phyloP scores from a whole-genome alignment of 2,888 invertebrate species.

The Acrobasis consociella region DNA sequence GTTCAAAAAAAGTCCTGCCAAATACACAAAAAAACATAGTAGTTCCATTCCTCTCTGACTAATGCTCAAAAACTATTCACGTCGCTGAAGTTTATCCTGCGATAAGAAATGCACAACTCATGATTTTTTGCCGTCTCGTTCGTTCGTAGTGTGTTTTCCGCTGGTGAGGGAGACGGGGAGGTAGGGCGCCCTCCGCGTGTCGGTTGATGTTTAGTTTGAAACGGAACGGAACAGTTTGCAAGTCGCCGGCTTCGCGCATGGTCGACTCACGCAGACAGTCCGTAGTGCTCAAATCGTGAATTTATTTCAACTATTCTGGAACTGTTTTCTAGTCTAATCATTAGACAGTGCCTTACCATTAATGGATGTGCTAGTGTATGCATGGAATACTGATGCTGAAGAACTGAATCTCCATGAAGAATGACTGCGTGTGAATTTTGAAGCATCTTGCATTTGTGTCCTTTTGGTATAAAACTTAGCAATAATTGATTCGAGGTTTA shows the following conservation, averaged over 20 bases:
- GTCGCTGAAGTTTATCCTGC: constrained; percentile 76
- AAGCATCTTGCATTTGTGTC: constrained; percentile 69
- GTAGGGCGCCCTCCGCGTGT: constrained; percentile 75
- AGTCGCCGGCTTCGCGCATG: constrained; percentile 79
- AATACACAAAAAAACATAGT: constrained; percentile 72
- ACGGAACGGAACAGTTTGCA: constrained; percentile 77
- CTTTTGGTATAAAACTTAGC: constrained; percentile 74
- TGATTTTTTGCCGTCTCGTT: constrained; percentile 60
- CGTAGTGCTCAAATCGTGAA: constrained; percentile 71
- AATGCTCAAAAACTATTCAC: constrained; percentile 74
- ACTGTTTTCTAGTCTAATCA: constrained; percentile 62
- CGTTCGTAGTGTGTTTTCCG: constrained; percentile 47
- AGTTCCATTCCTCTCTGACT: constrained; percentile 72
- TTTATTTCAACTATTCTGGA: constrained; percentile 61
- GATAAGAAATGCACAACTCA: constrained; percentile 67
- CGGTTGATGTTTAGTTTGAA: constrained; percentile 73
- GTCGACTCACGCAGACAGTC: constrained; percentile 70
- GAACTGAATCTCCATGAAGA: constrained; percentile 55
- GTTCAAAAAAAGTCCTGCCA: constrained; percentile 71
- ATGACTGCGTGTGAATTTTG: constrained; percentile 63
- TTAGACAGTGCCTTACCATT: constrained; percentile 72
- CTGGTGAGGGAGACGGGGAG: constrained; percentile 72
- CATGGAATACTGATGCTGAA: constrained; percentile 64
- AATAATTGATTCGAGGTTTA: constrained; percentile 54
- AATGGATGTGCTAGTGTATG: constrained; percentile 78